Evolutionary conservation across 2,888 invertebrate species (phyloP).

Genomic region (Euzophera pinguis): DNA sequence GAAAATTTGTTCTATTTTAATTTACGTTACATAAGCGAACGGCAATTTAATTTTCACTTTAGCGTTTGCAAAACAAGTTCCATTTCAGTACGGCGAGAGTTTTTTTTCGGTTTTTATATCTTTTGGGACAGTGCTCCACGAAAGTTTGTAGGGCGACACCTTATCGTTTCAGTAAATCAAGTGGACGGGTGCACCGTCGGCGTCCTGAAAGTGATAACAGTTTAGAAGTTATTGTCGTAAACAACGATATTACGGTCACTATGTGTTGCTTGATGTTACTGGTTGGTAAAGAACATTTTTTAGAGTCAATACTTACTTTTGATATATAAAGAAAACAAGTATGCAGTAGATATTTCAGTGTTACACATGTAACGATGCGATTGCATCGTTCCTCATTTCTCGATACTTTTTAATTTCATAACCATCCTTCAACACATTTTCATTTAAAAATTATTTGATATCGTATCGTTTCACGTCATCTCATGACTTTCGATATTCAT

Average conservation of each 20-base stretch:
- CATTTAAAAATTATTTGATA: too few relatives aligned
- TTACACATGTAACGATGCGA: too few relatives aligned
- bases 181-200: slow-evolving; percentile 58
- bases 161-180: slow-evolving; percentile 71
- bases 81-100: slow-evolving; percentile 15
- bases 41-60: background rate
- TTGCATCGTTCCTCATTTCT: too few relatives aligned
- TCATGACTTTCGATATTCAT: too few relatives aligned
- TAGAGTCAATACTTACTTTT: too few relatives aligned
- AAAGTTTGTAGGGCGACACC: slow-evolving; percentile 68
- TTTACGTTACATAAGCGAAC: slow-evolving; percentile 1
- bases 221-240: slow-evolving; percentile 54
- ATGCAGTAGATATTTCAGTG: too few relatives aligned
- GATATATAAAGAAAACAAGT: too few relatives aligned
- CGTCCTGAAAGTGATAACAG: slow-evolving; percentile 62
- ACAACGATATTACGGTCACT: slow-evolving; percentile 49
- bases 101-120: slow-evolving; percentile 63
- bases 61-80: slow-evolving; percentile 12
- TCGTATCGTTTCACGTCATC: too few relatives aligned
- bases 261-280: slow-evolving; percentile 1
- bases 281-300: background rate
- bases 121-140: slow-evolving; percentile 49
- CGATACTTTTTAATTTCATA: too few relatives aligned
- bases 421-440: too few relatives aligned
- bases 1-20: slow-evolving; percentile 13